Evolutionary conservation across 2,888 invertebrate genomes (phyloP).

Genomic region (Polymixis lichenea): DNA sequence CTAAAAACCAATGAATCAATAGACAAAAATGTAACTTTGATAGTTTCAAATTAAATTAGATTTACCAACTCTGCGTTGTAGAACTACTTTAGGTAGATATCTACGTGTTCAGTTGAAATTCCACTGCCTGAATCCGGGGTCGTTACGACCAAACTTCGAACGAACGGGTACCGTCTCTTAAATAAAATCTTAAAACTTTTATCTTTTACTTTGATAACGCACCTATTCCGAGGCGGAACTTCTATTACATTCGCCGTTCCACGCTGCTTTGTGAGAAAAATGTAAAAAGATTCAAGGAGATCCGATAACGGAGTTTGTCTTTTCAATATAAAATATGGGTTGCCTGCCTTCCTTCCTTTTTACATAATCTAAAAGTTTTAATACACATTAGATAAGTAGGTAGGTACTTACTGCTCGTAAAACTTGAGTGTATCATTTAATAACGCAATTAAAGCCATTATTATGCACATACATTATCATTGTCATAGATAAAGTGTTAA

Average conservation of each 20-base stretch:
- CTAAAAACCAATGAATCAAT: not conserved
- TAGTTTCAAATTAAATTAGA: slow-evolving; percentile 42
- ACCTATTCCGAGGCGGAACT: slow-evolving; percentile 76
- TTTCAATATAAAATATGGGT: slow-evolving; percentile 54
- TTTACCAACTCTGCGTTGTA: slow-evolving; percentile 32
- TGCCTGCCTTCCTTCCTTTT: slow-evolving; percentile 33
- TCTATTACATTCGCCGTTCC: slow-evolving; percentile 71
- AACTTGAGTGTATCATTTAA: slow-evolving; percentile 28
- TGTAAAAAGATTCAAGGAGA: slow-evolving; percentile 63
- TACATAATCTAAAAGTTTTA: slow-evolving; percentile 29
- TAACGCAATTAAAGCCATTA: slow-evolving; percentile 23
- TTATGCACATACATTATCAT: slow-evolving; percentile 3
- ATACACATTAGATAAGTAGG: slow-evolving; percentile 2
- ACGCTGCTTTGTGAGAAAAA: slow-evolving; percentile 66
- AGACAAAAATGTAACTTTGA: slow-evolving; percentile 14
- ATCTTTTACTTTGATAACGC: slow-evolving; percentile 83
- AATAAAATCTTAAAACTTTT: slow-evolving; percentile 88
- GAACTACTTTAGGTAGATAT: slow-evolving; percentile 29
- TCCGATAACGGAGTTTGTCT: slow-evolving; percentile 54
- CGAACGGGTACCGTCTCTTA: slow-evolving; percentile 76
- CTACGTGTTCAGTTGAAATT: slow-evolving; percentile 58
- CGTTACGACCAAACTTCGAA: slow-evolving; percentile 81
- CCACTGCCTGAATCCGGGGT: slow-evolving; percentile 61
- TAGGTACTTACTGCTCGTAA: slow-evolving; percentile 9
- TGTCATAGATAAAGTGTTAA: slow-evolving; percentile 24